Evolutionary conservation across 1,140 invertebrate species (phyloP).

Genomic region (Centruroides vittatus): DNA sequence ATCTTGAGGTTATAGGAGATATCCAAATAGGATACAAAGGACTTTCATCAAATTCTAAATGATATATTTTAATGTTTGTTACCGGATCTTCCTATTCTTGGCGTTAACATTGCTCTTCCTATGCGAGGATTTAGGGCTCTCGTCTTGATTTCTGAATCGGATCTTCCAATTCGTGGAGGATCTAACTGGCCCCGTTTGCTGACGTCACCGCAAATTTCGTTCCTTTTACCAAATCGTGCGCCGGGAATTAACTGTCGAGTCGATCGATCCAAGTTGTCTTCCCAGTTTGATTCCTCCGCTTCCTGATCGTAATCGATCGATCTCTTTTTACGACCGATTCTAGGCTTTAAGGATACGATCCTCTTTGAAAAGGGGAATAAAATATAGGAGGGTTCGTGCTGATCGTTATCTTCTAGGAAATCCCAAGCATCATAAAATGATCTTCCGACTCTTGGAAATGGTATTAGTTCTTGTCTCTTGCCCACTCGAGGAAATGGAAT

Average conservation of each 20-base stretch:
- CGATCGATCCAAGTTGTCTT: neutral
- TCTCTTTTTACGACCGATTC: conserved; percentile 16
- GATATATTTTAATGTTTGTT: too few relatives aligned
- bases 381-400: too few relatives aligned
- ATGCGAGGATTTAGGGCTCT: neutral
- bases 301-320: conserved; percentile 4
- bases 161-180: too few relatives aligned
- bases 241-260: neutral
- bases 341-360: conserved; percentile 4
- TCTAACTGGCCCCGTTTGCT: too few relatives aligned
- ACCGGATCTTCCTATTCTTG: conserved; percentile 2
- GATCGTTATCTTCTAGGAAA: neutral
- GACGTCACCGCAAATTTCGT: too few relatives aligned
- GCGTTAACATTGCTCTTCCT: conserved; percentile 2
- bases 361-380: neutral
- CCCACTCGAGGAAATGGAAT: conserved; percentile 13
- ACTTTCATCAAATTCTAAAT: too few relatives aligned
- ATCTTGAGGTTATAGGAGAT: too few relatives aligned
- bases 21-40: too few relatives aligned
- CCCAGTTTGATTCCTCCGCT: neutral
- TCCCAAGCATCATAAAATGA: neutral
- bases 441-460: conserved; percentile 10
- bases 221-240: neutral
- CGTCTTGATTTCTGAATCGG: too few relatives aligned
- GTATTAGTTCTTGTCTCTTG: conserved; percentile 10